A percentile compares a stretch with the other conserved stretches of the same genome.
Conservation (phyloP, 1,140 invertebrate genomes). For the Drosophila parvula region DNA sequence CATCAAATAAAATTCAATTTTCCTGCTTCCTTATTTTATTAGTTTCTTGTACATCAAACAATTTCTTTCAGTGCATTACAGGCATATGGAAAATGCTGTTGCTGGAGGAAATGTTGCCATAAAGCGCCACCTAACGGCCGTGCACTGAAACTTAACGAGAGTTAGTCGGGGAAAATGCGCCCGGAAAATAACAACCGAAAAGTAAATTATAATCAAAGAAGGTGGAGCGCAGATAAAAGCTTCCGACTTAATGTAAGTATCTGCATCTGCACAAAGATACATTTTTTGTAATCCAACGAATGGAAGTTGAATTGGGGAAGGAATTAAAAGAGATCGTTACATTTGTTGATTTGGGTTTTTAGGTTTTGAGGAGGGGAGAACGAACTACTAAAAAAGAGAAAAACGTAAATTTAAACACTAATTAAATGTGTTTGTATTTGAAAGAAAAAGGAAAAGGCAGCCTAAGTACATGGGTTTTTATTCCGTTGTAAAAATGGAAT, state of each 20-base stretch:
- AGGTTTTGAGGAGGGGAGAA: background rate
- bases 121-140: constrained; percentile 73
- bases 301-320: background rate
- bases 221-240: constrained; percentile 16
- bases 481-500: no score
- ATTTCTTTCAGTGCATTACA: background rate
- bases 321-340: background rate
- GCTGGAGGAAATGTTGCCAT: constrained; percentile 50
- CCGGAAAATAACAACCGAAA: constrained; percentile 23
- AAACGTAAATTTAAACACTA: no score
- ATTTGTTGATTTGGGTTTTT: background rate
- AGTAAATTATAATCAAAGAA: constrained; percentile 36
- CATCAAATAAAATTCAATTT: no score
- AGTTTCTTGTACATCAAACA: no score
- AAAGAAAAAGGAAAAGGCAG: no score
- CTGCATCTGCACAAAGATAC: background rate
- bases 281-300: constrained; percentile 2
- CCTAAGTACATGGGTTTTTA: no score
- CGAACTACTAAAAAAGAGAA: no score
- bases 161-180: constrained; percentile 28
- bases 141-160: constrained; percentile 65
- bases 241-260: constrained; percentile 2
- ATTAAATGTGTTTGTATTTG: no score
- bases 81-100: constrained; percentile 48
- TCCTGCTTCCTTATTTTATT: no score